These are phyloP conservation scores for Eueides isabella DNA, from an alignment of 1,140 invertebrate genomes.

Conservation along the genomic window DNA sequence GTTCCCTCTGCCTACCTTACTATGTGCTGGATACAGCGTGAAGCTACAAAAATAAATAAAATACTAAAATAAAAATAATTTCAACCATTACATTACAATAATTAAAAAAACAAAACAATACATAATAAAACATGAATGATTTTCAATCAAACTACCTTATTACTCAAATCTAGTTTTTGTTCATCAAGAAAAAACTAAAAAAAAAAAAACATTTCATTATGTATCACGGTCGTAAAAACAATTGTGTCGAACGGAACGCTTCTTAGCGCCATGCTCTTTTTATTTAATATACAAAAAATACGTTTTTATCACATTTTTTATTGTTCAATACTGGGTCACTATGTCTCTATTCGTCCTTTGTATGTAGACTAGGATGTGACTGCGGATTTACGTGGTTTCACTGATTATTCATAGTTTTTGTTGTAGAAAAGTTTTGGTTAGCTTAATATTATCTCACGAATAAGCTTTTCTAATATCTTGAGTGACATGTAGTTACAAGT, in stretches of 20 bases:
- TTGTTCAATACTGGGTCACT: conserved; percentile 60
- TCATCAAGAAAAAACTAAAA: background rate
- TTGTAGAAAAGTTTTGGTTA: too few species aligned
- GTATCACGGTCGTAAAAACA: conserved; percentile 55
- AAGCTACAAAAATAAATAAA: background rate
- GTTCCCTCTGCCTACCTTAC: too few species aligned
- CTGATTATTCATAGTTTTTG: too few species aligned
- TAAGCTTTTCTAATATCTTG: too few species aligned
- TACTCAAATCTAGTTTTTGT: conserved; percentile 37
- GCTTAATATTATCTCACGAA: too few species aligned
- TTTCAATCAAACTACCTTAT: conserved; percentile 29
- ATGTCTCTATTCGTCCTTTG: conserved; percentile 61
- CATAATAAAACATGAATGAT: background rate
- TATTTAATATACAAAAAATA: conserved; percentile 58
- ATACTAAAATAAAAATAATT: background rate
- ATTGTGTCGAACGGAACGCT: conserved; percentile 43
- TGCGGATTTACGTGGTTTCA: background rate
- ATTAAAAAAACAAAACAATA: background rate
- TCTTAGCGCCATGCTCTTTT: conserved; percentile 57
- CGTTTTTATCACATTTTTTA: conserved; percentile 47
- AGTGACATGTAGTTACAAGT: too few species aligned
- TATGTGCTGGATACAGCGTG: too few species aligned
- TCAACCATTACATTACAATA: background rate
- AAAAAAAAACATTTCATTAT: conserved; percentile 58
- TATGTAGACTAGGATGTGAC: conserved; percentile 15